phyloP scores from a whole-genome alignment of 2,113 vertebrate species.

The Zosterops hypoxanthus region DNA sequence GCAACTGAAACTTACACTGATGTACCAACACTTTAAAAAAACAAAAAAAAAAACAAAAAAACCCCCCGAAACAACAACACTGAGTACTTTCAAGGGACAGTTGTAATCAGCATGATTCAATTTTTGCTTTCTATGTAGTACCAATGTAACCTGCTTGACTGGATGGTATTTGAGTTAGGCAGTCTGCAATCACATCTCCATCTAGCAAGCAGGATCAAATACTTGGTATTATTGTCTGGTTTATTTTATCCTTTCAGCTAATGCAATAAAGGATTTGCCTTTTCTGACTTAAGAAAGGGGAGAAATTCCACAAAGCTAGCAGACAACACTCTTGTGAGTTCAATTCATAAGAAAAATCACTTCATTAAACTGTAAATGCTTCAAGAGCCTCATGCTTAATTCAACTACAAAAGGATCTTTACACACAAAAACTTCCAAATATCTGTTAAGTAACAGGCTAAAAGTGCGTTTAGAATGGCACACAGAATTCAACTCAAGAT shows the following conservation, averaged over 20 bases:
- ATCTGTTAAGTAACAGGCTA: neutral
- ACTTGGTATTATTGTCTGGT: neutral
- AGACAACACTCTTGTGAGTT: neutral
- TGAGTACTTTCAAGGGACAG: neutral
- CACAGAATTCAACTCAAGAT: neutral
- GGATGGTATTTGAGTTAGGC: neutral
- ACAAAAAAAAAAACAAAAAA: neutral
- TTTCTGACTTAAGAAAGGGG: neutral
- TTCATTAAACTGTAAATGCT: neutral
- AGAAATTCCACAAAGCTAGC: neutral
- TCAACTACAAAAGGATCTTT: neutral
- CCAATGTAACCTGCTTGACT: neutral
- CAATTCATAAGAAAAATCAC: neutral
- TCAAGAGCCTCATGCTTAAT: neutral
- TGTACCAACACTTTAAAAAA: neutral
- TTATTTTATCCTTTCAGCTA: neutral
- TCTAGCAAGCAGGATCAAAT: neutral
- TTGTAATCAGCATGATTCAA: neutral
- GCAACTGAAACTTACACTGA: neutral
- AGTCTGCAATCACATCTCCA: neutral
- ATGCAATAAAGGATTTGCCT: neutral
- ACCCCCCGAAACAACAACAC: neutral
- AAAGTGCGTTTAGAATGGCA: neutral
- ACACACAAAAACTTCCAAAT: neutral
- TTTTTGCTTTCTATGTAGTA: neutral